Conservation (phyloP, 2,113 vertebrate species). For the Todiramphus chloris region DNA sequence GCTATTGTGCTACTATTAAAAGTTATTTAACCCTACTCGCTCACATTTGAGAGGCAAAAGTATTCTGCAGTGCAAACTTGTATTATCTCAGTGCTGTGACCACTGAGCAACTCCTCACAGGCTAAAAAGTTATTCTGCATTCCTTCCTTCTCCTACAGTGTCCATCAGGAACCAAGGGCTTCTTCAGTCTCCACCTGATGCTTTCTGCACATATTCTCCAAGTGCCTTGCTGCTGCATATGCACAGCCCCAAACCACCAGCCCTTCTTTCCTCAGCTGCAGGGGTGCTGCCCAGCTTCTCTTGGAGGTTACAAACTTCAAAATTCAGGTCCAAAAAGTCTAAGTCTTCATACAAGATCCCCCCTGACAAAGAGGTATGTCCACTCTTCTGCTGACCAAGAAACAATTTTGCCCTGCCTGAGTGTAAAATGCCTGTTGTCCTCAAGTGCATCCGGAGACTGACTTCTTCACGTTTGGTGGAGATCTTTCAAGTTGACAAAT, state of each 20-base stretch:
- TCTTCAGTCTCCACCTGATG: rapidly evolving
- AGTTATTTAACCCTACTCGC: not conserved
- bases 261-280: rapidly evolving
- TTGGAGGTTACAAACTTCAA: rapidly evolving
- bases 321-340: rapidly evolving
- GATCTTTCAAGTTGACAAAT: not conserved
- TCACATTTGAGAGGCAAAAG: rapidly evolving
- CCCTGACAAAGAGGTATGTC: too few species aligned
- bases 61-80: rapidly evolving
- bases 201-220: not conserved
- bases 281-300: not conserved
- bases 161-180: not conserved
- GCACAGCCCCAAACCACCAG: rapidly evolving
- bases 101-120: rapidly evolving
- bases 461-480: not conserved
- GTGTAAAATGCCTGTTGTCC: not conserved
- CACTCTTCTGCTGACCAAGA: not conserved
- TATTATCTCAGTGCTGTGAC: not conserved
- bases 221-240: rapidly evolving
- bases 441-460: not conserved
- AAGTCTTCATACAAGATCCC: not conserved
- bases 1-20: not conserved
- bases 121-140: not conserved
- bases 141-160: not conserved
- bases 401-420: rapidly evolving